Percentiles rank a stretch among this genome's conserved stretches.
phyloP scores from a whole-genome alignment of 2,888 invertebrate genomes.

The Furcula furcula region DNA sequence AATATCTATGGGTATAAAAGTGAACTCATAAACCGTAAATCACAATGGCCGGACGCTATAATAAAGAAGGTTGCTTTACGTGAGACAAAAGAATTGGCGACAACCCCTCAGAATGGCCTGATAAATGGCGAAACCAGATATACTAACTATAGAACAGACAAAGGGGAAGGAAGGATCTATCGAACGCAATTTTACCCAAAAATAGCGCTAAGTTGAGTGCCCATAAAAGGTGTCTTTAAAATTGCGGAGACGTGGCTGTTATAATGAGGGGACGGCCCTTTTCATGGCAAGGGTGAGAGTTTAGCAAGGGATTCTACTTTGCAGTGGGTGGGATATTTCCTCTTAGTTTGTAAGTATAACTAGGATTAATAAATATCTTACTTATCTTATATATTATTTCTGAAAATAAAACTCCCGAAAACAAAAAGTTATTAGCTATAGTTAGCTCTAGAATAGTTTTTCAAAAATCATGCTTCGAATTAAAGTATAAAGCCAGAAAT shows the following conservation, averaged over 20 bases:
- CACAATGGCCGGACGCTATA: constrained; percentile 40
- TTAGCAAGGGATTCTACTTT: constrained; percentile 27
- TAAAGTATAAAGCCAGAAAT: too few relatives aligned
- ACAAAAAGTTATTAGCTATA: too few relatives aligned
- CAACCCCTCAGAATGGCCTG: constrained; percentile 35
- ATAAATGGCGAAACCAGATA: constrained; percentile 44
- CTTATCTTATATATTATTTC: too few relatives aligned
- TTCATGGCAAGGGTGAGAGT: constrained; percentile 24
- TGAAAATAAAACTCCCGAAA: too few relatives aligned
- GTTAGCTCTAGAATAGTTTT: too few relatives aligned
- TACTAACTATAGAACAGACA: constrained; percentile 28
- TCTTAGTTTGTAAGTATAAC: too few relatives aligned
- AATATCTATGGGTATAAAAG: constrained; percentile 37
- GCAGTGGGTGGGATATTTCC: constrained; percentile 25
- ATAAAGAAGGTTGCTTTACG: constrained; percentile 42
- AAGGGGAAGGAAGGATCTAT: constrained; percentile 39
- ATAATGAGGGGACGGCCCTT: constrained; percentile 53
- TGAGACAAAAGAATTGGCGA: constrained; percentile 48
- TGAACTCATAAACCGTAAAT: constrained; percentile 49
- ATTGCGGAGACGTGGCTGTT: constrained; percentile 51
- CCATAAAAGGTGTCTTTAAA: constrained; percentile 61
- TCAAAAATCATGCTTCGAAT: too few relatives aligned
- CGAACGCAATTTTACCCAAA: constrained; percentile 44
- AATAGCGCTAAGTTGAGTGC: constrained; percentile 52
- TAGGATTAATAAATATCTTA: too few relatives aligned